A percentile compares a stretch with the other conserved stretches of the same genome.
These are phyloP conservation scores for Antrozous pallidus DNA, from an alignment of 2,797 vertebrate genomes.

Conservation along the genomic window DNA sequence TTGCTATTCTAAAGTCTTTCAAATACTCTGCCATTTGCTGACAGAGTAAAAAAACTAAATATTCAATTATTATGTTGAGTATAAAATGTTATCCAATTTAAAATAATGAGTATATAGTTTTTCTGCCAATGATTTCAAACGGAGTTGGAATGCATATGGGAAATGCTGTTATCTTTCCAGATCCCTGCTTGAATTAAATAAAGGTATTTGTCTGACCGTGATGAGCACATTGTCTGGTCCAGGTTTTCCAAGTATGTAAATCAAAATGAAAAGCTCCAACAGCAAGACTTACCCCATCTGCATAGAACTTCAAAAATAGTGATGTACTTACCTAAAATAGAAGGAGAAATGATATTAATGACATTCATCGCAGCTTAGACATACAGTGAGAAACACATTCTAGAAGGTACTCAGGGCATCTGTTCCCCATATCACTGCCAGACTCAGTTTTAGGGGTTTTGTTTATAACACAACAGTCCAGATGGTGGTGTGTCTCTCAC, in stretches of 20 bases:
- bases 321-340: slow-evolving; percentile 81
- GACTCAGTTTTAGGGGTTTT: slow-evolving; percentile 47
- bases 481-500: slow-evolving; percentile 30
- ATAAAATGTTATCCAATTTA: slow-evolving; percentile 35
- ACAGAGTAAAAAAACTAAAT: neutral
- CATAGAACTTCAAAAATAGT: slow-evolving; percentile 71
- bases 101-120: slow-evolving; percentile 10
- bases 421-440: slow-evolving; percentile 18
- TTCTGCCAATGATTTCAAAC: slow-evolving; percentile 29
- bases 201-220: neutral
- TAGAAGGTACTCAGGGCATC: slow-evolving; percentile 45
- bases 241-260: slow-evolving; percentile 43
- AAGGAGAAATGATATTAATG: slow-evolving; percentile 73
- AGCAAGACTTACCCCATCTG: slow-evolving; percentile 75
- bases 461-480: slow-evolving; percentile 45
- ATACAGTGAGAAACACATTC: slow-evolving; percentile 45
- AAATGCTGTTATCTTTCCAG: slow-evolving; percentile 10
- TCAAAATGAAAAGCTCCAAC: slow-evolving; percentile 27
- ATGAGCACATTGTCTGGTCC: neutral
- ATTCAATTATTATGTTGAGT: slow-evolving; percentile 42
- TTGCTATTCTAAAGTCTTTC: neutral
- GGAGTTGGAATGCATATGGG: neutral
- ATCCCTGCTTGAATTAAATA: slow-evolving; percentile 3
- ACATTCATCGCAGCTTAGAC: slow-evolving; percentile 37
- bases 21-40: neutral